Evolutionary conservation across 30 jellyfish, hydroid and myxozoan genomes (phyloP), one percentile per base, ranked within the genome.

Genomic region (Rhopilema esculentum): DNA sequence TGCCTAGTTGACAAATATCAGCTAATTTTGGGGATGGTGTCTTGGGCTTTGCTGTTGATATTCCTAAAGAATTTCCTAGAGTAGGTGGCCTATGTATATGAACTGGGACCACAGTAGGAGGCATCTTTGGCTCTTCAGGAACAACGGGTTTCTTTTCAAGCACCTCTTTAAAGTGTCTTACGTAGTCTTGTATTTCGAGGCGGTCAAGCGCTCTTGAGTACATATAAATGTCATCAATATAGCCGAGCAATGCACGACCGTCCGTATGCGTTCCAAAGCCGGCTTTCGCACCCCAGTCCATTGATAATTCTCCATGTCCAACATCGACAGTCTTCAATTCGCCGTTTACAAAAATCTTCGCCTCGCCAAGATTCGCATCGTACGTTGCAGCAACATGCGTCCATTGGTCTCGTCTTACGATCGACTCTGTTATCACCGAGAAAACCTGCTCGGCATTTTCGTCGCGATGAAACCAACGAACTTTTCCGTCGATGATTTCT

Each of bases 281-380:
- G 9, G 99, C 99, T 68, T 90, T 94, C 23, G 92, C 84, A 0
- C 97, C 94, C 99, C 99, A 94, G 69, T 94, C 99, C 79, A 74
- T 61, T 19, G 97, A 84, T 50, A 94, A 71, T 65, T 76, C 86
- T 4, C 99, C 99, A 1, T 79, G 97, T 9, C 97, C 97, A 23
- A 83, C 97, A 32, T 95, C 97, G 16, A 89, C 94, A 0, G 96
- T 76, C 72, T 75, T 82, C 33, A 94, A 48, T 72, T 90, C 92
- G 0, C 99, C 99, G 69, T 94, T 90, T 19, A 94, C 95, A 85
- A 51, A 94, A 29, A 94, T 80, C 66, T 94, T 94, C 48, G 99
- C 99, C 85, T 94, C 99, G 25, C 97, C 97, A 21, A 71, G 79
- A 22, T 89, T 91, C 72, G 97, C 82, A 49, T 94, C 99, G 83